A percentile compares a stretch with the other conserved stretches of the same genome.
Evolutionary conservation across 1,140 invertebrate genomes (phyloP).

Genomic region (Zophobas atratus): DNA sequence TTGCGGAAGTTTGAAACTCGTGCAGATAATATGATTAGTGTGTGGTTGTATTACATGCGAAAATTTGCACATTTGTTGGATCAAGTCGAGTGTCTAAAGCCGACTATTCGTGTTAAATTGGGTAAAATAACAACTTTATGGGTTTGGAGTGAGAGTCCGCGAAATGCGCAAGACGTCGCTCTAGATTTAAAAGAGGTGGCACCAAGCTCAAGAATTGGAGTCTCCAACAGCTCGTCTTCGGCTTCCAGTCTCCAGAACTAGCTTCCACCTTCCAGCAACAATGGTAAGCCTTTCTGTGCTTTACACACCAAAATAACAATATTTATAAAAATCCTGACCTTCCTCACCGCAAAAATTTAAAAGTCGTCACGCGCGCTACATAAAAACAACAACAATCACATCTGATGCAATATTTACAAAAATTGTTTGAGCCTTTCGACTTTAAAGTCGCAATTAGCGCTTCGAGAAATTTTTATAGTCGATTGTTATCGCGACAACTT

Average conservation of each 20-base stretch:
- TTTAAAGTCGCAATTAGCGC: background rate
- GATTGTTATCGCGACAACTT: slow-evolving; percentile 15
- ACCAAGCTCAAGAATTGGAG: slow-evolving; percentile 9
- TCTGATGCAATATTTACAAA: slow-evolving; percentile 3
- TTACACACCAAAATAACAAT: background rate
- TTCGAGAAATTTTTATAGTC: background rate
- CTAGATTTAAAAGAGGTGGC: slow-evolving; percentile 18
- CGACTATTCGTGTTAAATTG: no score
- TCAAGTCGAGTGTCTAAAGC: no score
- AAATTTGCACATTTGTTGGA: no score
- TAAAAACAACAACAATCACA: background rate
- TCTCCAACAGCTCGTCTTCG: background rate
- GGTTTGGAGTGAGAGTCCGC: background rate
- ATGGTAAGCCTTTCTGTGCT: slow-evolving; percentile 4
- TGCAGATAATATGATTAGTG: no score
- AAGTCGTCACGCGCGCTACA: background rate
- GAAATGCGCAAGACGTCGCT: slow-evolving; percentile 16
- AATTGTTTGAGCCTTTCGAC: background rate
- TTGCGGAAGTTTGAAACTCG: no score
- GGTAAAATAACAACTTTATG: background rate
- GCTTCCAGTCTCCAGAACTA: background rate
- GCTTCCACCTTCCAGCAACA: background rate
- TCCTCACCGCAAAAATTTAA: background rate
- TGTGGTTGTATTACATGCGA: no score
- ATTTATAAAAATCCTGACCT: background rate